Evolutionary conservation across 2,113 vertebrate species (phyloP).

Genomic region (Toxotes chatareus): DNA sequence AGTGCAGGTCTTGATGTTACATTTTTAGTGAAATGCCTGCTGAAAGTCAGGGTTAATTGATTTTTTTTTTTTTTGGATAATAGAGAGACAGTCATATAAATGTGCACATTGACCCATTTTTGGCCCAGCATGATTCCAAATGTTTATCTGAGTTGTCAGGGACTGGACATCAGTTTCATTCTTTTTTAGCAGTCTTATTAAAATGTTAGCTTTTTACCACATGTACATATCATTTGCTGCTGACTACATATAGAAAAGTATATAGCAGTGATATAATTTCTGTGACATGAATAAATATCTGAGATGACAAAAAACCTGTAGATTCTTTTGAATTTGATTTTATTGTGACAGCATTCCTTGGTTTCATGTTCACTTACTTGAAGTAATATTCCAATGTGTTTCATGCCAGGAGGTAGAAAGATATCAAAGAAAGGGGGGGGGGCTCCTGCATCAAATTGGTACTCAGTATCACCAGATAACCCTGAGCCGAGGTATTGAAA

Average conservation of each 20-base stretch:
- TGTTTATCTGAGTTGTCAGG: background rate
- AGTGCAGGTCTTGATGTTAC: background rate
- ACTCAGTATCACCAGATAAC: slow-evolving; percentile 1
- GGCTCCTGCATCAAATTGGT: background rate
- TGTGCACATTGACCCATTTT: background rate
- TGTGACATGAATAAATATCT: background rate
- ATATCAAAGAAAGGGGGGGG: background rate
- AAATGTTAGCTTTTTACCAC: background rate
- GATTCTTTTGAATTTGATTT: background rate
- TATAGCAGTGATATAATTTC: background rate
- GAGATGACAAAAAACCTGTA: background rate
- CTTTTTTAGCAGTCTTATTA: background rate
- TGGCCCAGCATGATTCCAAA: background rate
- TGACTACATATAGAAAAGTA: background rate
- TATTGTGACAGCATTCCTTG: background rate
- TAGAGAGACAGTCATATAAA: no score
- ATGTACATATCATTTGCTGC: background rate
- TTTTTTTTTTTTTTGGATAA: no score
- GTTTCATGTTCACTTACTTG: background rate
- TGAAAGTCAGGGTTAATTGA: background rate
- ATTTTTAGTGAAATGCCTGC: background rate
- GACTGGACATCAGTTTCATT: background rate
- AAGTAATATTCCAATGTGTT: background rate
- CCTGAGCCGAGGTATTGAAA: background rate
- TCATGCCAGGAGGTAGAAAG: background rate